Evolutionary conservation across 1,140 invertebrate genomes (phyloP), one percentile per base, ranked within the genome.

Genomic region (Bombyx mandarina): DNA sequence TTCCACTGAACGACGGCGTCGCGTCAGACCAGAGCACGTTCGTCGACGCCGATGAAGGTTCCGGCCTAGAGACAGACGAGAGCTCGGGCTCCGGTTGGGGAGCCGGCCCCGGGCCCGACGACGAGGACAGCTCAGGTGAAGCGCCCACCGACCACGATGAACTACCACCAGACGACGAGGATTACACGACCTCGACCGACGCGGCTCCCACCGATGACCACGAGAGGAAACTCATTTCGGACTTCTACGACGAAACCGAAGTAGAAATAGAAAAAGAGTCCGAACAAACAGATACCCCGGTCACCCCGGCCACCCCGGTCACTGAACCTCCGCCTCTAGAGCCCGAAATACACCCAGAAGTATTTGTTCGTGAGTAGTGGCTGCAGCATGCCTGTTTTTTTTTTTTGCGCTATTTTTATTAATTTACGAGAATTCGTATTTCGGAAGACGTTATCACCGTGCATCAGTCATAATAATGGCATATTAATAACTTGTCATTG

Each of bases 11-110:
- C 66, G 80, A 79, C 75, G 73, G 67, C 45, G 59, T 72, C 18
- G 66, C 69, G 4, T 63, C 67, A 9, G 74, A 77, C 65, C 71
- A 62, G 59, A 82, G 86, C 59, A 69, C 85, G 54, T 88, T 82
- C 76, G 79, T 88, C 66, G 88, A 89, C 77, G 55, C 57, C 44
- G 88, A 88, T 78, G 88, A 88, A 56, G 88, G 88, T 61, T 84
- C 78, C 48, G 86, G 88, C 60, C 63, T 88, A 83, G 88, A 87
- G 67, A 75, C 75, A 57, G 85, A 88, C 81, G 88, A 88, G 79
- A 88, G 84, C 71, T 89, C 88, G 50, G 88, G 88, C 58, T 89
- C 88, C 65, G 88, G 88, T 56, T 88, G 79, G 82, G 88, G 88
- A 45, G 77, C 87, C 45, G 87, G 85, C 48, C 84, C 82, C 52